Base-by-base conservation (phyloP, 2,113 vertebrate species). In the Lophius piscatorius region DNA sequence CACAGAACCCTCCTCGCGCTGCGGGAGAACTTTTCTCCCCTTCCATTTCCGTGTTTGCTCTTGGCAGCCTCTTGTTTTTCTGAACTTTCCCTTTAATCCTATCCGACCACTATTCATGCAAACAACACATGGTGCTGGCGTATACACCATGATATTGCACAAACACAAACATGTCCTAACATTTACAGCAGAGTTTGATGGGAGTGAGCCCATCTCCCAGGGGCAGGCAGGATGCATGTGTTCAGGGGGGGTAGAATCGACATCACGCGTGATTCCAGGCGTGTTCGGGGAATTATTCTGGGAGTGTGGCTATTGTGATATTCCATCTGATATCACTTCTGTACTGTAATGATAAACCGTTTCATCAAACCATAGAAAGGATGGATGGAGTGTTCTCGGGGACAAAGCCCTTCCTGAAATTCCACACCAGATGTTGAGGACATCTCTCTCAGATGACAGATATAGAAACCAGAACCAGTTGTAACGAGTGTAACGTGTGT, bases 241-340 rank as follows among this genome's bases (percentile, higher is more conserved):
- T 4, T 8, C 3, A 2, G 4, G 7, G 34, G 9, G 33, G 55
- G 51, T 22, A 31, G 56, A 76, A 66, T 20, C 9, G 49, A 40
- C 63, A 76, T 63, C 70, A 56, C 44, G 73, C 69, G 77, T 71
- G 63, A 74, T 77, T 62, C 54, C 4, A 74, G 46, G 59, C 68
- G 70, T 82, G 85, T 76, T 80, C 34, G 20, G 56, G 49, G 54
- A 78, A 88, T 88, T 84, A 82, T 75, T 86, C 66, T 73, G 74
- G 68, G 72, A 58, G 29, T 50, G 73, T 60, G 67, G 77, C 69
- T 74, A 79, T 50, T 17, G 33, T n/a, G n/a, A n/a, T n/a, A n/a
- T n/a, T n/a, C 62, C 79, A 10, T 80, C 85, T 89, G 80, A 84
- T 91, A 87, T 88, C 86, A 87, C 78, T 81, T 85, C 85, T 55